These are phyloP conservation scores for Sebastes glaucus DNA, from an alignment of 2,797 vertebrate species.

Conservation along the genomic window DNA sequence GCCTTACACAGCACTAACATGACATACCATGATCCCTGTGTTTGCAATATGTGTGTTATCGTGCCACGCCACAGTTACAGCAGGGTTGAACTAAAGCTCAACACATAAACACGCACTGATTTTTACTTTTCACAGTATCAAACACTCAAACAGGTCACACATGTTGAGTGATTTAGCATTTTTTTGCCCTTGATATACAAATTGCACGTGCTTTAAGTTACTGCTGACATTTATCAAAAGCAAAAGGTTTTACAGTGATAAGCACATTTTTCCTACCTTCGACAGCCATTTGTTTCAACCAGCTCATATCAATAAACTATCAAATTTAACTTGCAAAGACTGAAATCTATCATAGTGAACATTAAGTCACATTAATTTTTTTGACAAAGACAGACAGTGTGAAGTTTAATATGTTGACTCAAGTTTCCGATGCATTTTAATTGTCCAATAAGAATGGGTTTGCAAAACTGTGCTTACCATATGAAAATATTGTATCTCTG, in stretches of 20 bases:
- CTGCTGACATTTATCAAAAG: neutral
- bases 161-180: neutral
- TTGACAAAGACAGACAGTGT: neutral
- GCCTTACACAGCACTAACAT: constrained; percentile 60
- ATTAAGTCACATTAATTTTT: neutral
- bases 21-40: constrained; percentile 52
- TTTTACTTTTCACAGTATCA: neutral
- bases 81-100: constrained; percentile 2
- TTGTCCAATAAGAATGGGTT: neutral
- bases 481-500: neutral
- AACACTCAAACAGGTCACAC: neutral
- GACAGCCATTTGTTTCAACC: neutral
- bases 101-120: neutral
- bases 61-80: neutral
- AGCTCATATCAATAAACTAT: neutral
- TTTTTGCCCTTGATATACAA: neutral
- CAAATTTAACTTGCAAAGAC: neutral
- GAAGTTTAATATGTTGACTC: neutral
- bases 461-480: neutral
- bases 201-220: neutral
- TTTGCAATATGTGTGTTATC: constrained; percentile 41
- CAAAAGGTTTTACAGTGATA: neutral
- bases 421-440: neutral
- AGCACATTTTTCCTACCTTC: neutral
- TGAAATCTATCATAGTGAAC: neutral